Evolutionary conservation across 2,797 vertebrate genomes (phyloP).

Genomic region (Argyrosomus regius): DNA sequence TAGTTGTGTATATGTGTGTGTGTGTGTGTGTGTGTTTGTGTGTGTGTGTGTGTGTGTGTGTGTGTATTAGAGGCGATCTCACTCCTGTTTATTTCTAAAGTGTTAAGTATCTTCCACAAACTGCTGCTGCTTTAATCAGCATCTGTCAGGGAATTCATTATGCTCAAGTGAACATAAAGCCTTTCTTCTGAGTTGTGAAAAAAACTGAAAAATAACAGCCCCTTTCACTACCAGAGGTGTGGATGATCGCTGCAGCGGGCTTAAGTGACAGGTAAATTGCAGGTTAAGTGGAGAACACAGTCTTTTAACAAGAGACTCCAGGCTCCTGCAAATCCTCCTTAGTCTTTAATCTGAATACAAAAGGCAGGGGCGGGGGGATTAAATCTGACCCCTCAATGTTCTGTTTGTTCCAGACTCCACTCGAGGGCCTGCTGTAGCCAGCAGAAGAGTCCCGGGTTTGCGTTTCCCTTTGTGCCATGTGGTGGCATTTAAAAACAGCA

Average conservation of each 20-base stretch:
- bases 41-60: slow-evolving; percentile 19
- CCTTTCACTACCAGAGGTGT: slow-evolving; percentile 81
- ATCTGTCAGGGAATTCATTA: slow-evolving; percentile 72
- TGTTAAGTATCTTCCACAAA: slow-evolving; percentile 54
- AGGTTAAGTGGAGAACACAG: slow-evolving; percentile 95
- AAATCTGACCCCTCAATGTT: slow-evolving; percentile 92
- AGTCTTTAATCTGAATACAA: slow-evolving; percentile 97
- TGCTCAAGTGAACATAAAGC: slow-evolving; percentile 74
- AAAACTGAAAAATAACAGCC: slow-evolving; percentile 66
- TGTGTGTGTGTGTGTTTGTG: slow-evolving; percentile 25
- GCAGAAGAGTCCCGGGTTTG: slow-evolving; percentile 85
- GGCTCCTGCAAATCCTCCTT: slow-evolving; percentile 93
- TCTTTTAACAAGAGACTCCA: slow-evolving; percentile 91
- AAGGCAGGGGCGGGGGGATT: slow-evolving; percentile 90
- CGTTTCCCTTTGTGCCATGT: slow-evolving; percentile 84
- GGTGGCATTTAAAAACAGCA: slow-evolving; percentile 78
- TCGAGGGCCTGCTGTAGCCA: slow-evolving; percentile 83
- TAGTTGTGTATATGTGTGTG: slow-evolving; percentile 21
- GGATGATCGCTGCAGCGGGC: slow-evolving; percentile 84
- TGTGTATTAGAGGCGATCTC: background rate
- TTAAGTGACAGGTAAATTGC: slow-evolving; percentile 97
- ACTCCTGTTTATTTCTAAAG: slow-evolving; percentile 47
- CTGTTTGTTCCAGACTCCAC: slow-evolving; percentile 87
- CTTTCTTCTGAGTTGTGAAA: slow-evolving; percentile 72
- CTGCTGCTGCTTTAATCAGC: slow-evolving; percentile 61